Percentiles rank a stretch among this genome's conserved stretches.
phyloP scores from a whole-genome alignment of 2,113 vertebrate species.

The Rhadina sibilatrix region DNA sequence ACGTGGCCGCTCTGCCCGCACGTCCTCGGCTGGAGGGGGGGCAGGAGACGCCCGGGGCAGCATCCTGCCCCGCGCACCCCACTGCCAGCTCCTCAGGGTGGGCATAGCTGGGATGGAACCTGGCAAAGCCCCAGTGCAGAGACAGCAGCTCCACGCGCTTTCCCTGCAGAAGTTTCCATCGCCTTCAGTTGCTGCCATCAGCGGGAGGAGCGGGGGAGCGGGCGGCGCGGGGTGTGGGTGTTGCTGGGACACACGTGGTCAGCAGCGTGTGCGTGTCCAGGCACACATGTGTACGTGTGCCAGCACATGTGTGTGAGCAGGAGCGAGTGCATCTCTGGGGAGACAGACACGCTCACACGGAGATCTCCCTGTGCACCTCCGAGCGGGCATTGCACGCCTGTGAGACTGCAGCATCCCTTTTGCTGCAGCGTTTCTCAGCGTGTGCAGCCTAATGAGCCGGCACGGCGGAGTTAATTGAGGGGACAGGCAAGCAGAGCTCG shows the following conservation, averaged over 20 bases:
- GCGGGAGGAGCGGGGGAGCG: not conserved
- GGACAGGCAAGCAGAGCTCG: not conserved
- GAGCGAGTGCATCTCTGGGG: rapidly evolving
- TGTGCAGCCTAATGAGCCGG: conserved; percentile 33
- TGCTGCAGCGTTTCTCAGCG: not conserved
- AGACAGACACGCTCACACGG: no score
- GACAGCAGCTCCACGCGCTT: rapidly evolving
- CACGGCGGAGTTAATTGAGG: conserved; percentile 41
- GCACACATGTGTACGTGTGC: not conserved
- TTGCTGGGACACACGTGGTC: not conserved
- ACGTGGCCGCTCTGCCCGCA: not conserved
- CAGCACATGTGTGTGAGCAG: not conserved
- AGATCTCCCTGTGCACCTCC: not conserved
- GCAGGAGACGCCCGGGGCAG: not conserved
- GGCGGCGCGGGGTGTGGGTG: rapidly evolving
- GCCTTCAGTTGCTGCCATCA: not conserved
- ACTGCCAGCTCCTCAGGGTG: not conserved
- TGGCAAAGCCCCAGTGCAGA: not conserved
- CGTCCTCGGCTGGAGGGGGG: not conserved
- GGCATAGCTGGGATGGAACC: not conserved
- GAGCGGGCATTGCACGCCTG: not conserved
- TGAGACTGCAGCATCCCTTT: conserved; percentile 39
- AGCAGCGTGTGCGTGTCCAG: rapidly evolving
- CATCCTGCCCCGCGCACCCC: not conserved
- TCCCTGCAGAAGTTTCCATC: not conserved